Evolutionary conservation across 2,888 invertebrate genomes (phyloP), one percentile per base, ranked within the genome.

Genomic region (Hydroisotoma schaefferi): DNA sequence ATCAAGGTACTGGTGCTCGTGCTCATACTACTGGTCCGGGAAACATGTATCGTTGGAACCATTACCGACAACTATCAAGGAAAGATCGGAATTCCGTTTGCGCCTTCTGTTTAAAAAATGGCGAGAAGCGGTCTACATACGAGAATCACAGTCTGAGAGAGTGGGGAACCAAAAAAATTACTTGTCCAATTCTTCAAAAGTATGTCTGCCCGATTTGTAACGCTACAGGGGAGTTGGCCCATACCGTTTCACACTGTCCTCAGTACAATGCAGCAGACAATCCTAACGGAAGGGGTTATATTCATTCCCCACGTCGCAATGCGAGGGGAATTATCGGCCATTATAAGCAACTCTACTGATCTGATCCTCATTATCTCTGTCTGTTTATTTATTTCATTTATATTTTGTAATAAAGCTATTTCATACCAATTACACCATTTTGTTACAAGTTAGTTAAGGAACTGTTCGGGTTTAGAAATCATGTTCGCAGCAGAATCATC

Each of bases 161-260:
- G 2, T 20, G 23, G 4, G 26, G 8, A 4, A 22, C 43, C n/a
- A 54, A 51, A 1, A 33, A 15, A 5, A 23, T 52, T 6, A 22
- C 23, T 28, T 65, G 65, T 27, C 65, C 65, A 6, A 48, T 65
- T 26, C 40, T 65, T 8, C 43, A 54, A 4, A 53, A 54, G 48
- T 65, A 54, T 5, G 26, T 22, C 2, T 65, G 65, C 26, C 53
- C 56, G 3, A 49, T 56, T 2, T 65, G 65, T 27, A 25, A 25
- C 2, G 61, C 53, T 6, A 57, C 54, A 10, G 65, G 61, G 2
- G 65, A 65, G 10, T 23, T 37, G 2, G 59, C 59, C 8, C 65
- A 65, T 12, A 59, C 65, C 2, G 10, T 61, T 4, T 27, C 22
- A 15, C 55, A 65, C 28, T 65, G 65, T 49, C 65, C 65, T 3